Base-by-base conservation (phyloP, 2,888 invertebrate genomes). In the Melanargia galathea region DNA sequence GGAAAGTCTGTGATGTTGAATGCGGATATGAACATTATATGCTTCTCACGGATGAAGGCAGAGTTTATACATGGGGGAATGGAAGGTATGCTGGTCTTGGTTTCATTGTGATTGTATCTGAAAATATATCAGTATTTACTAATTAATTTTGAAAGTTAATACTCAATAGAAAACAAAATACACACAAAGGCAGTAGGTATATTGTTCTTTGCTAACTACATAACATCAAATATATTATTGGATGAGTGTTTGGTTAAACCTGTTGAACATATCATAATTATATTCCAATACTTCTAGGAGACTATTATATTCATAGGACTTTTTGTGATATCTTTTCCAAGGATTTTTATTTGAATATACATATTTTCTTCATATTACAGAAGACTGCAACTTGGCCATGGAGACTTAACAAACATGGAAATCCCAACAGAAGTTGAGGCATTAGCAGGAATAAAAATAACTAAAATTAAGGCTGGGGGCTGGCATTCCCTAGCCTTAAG, bases 401-500 rank as follows among this genome's bases (percentile, higher is more conserved):
- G 94, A n/a, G 92, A 92, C 71, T 83, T 96, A 7, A 93, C 93
- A 59, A 92, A 93, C 67, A 87, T 93, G 67, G 92, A 93, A 40
- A 78, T 81, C 56, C 97, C 97, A 0, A 89, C 83, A 63, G 81
- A 94, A 70, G 85, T 98, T 2, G 94, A 95, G 73, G 95, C 94
- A 48, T 86, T 98, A 48, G 93, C 94, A 48, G 97, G 97, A 13
- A 90, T 98, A 20, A 93, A 92, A 77, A 93, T 97, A 62, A 83
- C 84, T 0, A 89, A 93, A 75, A 94, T 98, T 59, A 92, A 95
- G 52, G 95, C 96, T 43, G 97, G 96, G 7, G 97, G 97, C 10
- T 98, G 97, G 97, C 97, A 98, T 82, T 95, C 95, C 60, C 93
- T 95, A 57, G 97, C 95, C 10, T 80, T 97, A 7, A 96, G 96